Conservation (phyloP, 2,797 vertebrate species). For the Etheostoma perlongum region DNA sequence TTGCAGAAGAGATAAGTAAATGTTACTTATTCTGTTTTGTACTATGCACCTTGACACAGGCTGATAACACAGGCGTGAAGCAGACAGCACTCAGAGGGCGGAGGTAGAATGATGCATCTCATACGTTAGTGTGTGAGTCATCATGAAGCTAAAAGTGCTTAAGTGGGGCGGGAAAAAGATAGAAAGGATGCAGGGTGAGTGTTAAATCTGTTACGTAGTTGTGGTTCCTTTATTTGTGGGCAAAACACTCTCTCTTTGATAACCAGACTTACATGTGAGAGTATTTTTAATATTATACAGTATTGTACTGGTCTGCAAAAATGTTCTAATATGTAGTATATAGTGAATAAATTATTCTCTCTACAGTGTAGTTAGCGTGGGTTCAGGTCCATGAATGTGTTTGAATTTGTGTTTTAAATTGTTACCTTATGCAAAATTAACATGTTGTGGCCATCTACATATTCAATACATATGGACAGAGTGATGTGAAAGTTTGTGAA, state of each 20-base stretch:
- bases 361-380: neutral
- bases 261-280: conserved; percentile 24
- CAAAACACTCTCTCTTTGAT: conserved; percentile 39
- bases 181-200: neutral
- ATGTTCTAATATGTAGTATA: neutral
- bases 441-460: conserved; percentile 24
- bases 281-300: neutral
- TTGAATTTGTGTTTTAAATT: neutral
- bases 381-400: neutral
- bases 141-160: conserved; percentile 13
- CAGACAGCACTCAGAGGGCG: neutral
- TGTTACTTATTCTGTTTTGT: conserved; percentile 33
- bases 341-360: neutral
- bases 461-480: conserved; percentile 7
- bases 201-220: neutral
- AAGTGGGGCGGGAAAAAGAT: conserved; percentile 10
- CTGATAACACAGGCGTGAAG: conserved; percentile 21
- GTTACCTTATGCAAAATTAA: neutral
- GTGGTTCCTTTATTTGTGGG: conserved; percentile 17
- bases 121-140: conserved; percentile 31
- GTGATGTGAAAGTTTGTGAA: conserved; percentile 36
- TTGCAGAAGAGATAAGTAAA: conserved; percentile 52
- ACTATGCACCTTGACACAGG: conserved; percentile 34
- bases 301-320: neutral
- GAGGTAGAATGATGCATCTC: conserved; percentile 27